Percentiles rank a stretch among this genome's conserved stretches.
These are phyloP conservation scores for Meda fulgida DNA, from an alignment of 2,797 vertebrate species.

Conservation along the genomic window DNA sequence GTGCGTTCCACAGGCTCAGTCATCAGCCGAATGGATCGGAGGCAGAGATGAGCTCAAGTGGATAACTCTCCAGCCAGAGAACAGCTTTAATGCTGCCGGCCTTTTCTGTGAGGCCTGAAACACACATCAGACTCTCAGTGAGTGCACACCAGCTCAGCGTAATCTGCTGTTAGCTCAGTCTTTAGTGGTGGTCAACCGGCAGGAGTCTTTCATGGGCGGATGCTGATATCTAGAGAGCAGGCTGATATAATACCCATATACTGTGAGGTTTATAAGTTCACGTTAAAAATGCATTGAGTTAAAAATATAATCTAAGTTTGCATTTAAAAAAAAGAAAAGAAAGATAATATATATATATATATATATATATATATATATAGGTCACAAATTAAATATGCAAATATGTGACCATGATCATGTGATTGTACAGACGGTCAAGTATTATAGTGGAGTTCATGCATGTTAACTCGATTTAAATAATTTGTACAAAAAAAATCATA, in stretches of 20 bases:
- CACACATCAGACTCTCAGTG: slow-evolving; percentile 63
- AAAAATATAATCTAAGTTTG: neutral
- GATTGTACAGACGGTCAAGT: neutral
- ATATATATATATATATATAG: no score
- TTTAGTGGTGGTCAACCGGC: slow-evolving; percentile 17
- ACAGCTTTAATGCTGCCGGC: slow-evolving; percentile 64
- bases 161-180: slow-evolving; percentile 21
- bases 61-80: slow-evolving; percentile 61
- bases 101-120: slow-evolving; percentile 49
- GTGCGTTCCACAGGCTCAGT: slow-evolving; percentile 31
- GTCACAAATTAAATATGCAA: neutral
- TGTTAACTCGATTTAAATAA: neutral
- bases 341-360: no score
- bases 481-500: neutral
- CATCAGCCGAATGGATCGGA: slow-evolving; percentile 44
- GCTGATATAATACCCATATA: neutral
- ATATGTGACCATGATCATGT: neutral
- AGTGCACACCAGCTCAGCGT: slow-evolving; percentile 52
- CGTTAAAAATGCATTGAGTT: neutral
- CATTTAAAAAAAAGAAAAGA: no score
- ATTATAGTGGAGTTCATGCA: neutral
- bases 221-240: slow-evolving; percentile 5
- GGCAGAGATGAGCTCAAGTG: slow-evolving; percentile 58
- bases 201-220: slow-evolving; percentile 15
- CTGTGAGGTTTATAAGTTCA: neutral